A percentile compares a stretch with the other conserved stretches of the same genome.
Conservation (phyloP, 2,797 vertebrate genomes). For the Luscinia megarhynchos region DNA sequence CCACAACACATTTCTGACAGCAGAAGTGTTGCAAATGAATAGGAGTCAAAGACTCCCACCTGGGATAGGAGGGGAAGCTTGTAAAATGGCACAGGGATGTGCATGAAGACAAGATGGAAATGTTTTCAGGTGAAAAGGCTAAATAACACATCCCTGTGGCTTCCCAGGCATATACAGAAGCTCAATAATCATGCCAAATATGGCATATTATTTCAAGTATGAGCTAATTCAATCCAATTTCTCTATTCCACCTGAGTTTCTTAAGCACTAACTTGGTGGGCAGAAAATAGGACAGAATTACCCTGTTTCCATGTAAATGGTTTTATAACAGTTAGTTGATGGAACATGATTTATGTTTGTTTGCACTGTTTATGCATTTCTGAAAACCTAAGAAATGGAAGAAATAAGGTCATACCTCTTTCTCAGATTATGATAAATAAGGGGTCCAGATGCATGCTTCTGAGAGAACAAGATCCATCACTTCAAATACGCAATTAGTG, state of each 20-base stretch:
- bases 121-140: background rate
- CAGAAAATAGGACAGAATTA: conserved; percentile 28
- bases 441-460: conserved; percentile 10
- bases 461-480: conserved; percentile 55
- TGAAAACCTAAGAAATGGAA: conserved; percentile 19
- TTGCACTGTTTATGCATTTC: conserved; percentile 27
- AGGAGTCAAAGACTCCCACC: background rate
- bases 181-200: background rate
- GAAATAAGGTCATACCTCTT: conserved; percentile 17
- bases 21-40: background rate
- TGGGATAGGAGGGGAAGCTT: background rate
- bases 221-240: background rate
- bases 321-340: conserved; percentile 22
- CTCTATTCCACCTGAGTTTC: background rate
- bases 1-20: background rate
- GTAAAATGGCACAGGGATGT: background rate
- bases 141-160: background rate
- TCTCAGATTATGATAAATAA: conserved; percentile 47
- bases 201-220: background rate
- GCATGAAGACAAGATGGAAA: background rate
- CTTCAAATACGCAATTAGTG: conserved; percentile 53
- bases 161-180: background rate
- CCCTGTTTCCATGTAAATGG: background rate
- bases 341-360: conserved; percentile 34
- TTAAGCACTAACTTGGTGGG: background rate